A percentile compares a stretch with the other conserved stretches of the same genome.
phyloP scores from a whole-genome alignment of 2,113 vertebrate genomes.

The Lichenostomus cassidix region DNA sequence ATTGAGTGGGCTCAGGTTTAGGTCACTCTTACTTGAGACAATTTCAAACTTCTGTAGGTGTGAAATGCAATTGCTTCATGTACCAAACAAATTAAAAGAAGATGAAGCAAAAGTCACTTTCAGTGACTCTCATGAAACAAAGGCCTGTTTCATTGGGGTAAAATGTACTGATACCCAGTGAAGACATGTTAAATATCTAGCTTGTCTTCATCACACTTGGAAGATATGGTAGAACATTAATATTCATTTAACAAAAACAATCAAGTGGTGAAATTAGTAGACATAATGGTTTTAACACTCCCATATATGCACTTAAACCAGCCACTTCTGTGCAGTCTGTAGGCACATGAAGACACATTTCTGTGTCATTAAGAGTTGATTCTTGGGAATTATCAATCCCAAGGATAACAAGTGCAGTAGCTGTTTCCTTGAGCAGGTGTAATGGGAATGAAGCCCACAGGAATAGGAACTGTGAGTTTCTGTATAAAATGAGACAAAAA shows the following conservation, averaged over 20 bases:
- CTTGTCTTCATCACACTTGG: not conserved
- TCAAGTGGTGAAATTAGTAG: not conserved
- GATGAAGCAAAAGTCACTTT: not conserved
- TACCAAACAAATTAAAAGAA: not conserved
- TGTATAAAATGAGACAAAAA: not conserved
- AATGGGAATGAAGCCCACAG: not conserved
- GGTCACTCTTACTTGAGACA: not conserved
- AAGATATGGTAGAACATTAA: not conserved
- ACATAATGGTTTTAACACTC: not conserved
- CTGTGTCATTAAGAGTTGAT: not conserved
- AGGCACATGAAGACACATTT: not conserved
- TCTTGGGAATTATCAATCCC: not conserved
- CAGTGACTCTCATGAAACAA: not conserved
- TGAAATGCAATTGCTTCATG: not conserved
- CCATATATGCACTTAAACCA: not conserved
- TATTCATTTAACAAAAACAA: not conserved
- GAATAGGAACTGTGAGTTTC: not conserved
- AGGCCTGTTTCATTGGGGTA: not conserved
- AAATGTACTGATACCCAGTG: not conserved
- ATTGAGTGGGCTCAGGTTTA: not conserved
- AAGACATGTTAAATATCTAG: not conserved
- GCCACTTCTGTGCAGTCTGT: not conserved
- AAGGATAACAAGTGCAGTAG: not conserved
- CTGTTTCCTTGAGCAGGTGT: not conserved
- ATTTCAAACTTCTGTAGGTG: not conserved